phyloP scores from a whole-genome alignment of 1,140 invertebrate species.

The Venturia canescens region DNA sequence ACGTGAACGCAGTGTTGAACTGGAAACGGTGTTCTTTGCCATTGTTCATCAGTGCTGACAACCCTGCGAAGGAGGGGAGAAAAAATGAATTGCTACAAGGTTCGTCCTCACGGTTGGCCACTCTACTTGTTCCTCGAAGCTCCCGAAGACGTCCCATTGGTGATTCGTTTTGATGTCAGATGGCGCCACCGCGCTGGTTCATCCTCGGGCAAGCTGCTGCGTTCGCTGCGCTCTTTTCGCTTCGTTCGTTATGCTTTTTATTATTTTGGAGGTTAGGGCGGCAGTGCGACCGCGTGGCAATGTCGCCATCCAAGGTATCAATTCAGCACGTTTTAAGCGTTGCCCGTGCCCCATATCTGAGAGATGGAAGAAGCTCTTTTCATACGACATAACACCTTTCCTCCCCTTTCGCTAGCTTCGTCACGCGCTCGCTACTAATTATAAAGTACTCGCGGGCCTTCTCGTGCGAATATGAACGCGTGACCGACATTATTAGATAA shows the following conservation, averaged over 20 bases:
- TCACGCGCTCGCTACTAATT: conserved; percentile 9
- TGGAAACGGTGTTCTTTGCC: conserved; percentile 4
- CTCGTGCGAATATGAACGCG: conserved; percentile 16
- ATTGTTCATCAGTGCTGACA: background rate
- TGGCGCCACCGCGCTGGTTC: background rate
- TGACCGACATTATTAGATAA: conserved; percentile 23
- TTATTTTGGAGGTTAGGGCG: conserved; percentile 1
- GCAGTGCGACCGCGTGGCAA: conserved; percentile 5
- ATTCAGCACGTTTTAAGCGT: background rate
- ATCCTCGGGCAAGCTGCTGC: too few relatives aligned
- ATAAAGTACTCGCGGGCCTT: conserved; percentile 18
- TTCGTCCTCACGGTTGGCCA: background rate
- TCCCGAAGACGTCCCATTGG: background rate
- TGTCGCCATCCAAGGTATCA: background rate
- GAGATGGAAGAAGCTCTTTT: background rate
- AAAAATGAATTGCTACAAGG: background rate
- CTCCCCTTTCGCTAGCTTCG: background rate
- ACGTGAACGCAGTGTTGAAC: background rate
- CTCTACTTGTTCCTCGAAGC: background rate
- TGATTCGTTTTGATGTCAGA: background rate
- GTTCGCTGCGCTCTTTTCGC: background rate
- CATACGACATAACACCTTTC: background rate
- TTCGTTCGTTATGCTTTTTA: background rate
- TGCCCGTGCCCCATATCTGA: background rate
- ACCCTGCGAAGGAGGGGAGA: background rate